A percentile compares a stretch with the other conserved stretches of the same genome.
Conservation (phyloP, 2,113 vertebrate species). For the Numenius arquata region DNA sequence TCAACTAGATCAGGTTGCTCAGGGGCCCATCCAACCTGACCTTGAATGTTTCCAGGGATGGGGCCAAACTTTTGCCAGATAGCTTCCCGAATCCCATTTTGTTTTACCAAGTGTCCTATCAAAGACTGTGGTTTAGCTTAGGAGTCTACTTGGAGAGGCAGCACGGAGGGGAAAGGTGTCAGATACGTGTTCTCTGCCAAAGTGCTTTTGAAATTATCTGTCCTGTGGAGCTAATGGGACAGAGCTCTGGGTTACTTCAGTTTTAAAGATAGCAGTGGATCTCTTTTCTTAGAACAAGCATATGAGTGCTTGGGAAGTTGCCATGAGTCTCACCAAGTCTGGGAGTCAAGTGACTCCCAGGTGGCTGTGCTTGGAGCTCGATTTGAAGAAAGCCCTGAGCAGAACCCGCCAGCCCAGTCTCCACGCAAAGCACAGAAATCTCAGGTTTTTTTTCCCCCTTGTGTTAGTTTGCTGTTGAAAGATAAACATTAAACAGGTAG, state of each 20-base stretch:
- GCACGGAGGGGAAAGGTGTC: background rate
- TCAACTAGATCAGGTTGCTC: background rate
- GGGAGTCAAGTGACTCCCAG: background rate
- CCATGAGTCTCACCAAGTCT: background rate
- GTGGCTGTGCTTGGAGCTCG: background rate
- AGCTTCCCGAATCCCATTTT: background rate
- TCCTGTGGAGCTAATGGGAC: background rate
- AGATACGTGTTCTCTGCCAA: background rate
- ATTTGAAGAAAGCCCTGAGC: background rate
- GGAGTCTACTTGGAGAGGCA: background rate
- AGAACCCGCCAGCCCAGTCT: background rate
- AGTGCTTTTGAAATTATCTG: background rate
- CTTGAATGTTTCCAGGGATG: background rate
- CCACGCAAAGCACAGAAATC: background rate
- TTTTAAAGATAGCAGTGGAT: slow-evolving; percentile 1
- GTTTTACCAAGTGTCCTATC: background rate
- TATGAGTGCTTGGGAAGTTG: background rate
- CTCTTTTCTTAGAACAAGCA: background rate
- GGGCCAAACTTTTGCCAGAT: background rate
- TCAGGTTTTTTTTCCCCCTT: accelerated
- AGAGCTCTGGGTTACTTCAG: background rate
- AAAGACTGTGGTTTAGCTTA: background rate
- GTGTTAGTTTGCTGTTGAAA: background rate
- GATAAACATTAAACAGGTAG: background rate
- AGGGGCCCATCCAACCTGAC: background rate